phyloP scores from a whole-genome alignment of 2,113 vertebrate genomes.

The Smithornis capensis region DNA sequence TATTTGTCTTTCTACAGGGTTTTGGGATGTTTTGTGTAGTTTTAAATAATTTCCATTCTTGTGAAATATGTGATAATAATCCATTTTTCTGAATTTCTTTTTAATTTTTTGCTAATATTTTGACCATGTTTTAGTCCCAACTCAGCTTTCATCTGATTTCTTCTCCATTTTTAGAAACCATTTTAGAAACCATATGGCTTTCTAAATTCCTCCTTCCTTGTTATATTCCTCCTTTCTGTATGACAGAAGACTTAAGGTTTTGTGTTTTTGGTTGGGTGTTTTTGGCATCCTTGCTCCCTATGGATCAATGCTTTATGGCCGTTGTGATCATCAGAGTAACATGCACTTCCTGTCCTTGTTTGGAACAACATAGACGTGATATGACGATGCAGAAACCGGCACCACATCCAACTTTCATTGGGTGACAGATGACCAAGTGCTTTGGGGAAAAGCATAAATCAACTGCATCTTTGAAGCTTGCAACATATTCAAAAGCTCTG shows the following conservation, averaged over 20 bases:
- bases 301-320: neutral
- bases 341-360: neutral
- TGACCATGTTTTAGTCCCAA: neutral
- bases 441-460: neutral
- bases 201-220: neutral
- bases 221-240: neutral
- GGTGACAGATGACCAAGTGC: accelerated
- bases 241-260: neutral
- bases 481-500: neutral
- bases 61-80: neutral
- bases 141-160: neutral
- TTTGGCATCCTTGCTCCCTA: neutral
- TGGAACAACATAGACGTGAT: accelerated
- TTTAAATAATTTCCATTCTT: neutral
- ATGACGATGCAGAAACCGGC: neutral
- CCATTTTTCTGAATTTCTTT: neutral
- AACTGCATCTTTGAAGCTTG: neutral
- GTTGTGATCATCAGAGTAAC: neutral
- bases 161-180: neutral
- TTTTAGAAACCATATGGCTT: neutral
- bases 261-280: neutral
- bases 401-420: neutral
- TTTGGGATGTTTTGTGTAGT: accelerated
- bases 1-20: neutral
- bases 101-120: neutral